Conservation (phyloP, 2,888 invertebrate genomes). For the Aphidoletes aphidimyza region DNA sequence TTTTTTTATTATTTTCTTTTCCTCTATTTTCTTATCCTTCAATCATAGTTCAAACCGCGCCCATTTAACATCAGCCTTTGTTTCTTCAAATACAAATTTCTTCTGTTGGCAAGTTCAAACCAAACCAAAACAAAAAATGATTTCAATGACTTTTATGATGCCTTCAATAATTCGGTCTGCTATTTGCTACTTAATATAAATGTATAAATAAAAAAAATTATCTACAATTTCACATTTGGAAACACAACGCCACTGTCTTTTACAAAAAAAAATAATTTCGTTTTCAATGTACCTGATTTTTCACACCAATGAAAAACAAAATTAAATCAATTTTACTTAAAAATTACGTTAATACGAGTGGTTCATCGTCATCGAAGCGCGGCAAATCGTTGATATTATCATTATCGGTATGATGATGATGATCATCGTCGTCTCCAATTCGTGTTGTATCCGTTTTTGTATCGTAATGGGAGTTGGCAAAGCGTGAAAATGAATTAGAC, state of each 20-base stretch:
- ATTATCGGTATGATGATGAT: constrained; percentile 75
- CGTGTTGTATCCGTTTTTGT: constrained; percentile 87
- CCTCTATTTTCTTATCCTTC: background rate
- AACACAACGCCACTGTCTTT: constrained; percentile 15
- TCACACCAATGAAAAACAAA: background rate
- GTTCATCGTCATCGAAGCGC: constrained; percentile 94
- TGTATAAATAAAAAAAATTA: constrained; percentile 53
- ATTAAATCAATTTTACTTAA: background rate
- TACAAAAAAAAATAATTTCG: background rate
- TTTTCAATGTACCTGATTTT: background rate
- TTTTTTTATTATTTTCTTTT: background rate
- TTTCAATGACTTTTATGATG: background rate
- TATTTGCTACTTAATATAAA: constrained; percentile 49
- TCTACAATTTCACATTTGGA: constrained; percentile 48
- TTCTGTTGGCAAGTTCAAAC: background rate
- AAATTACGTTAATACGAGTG: constrained; percentile 85
- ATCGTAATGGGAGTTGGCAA: constrained; percentile 87
- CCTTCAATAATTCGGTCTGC: background rate
- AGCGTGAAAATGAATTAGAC: constrained; percentile 81
- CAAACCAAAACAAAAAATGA: background rate
- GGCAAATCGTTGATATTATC: constrained; percentile 76
- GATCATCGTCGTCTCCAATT: constrained; percentile 76
- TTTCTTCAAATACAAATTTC: background rate
- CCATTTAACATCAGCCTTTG: constrained; percentile 5
- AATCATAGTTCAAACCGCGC: background rate